These are phyloP conservation scores for Corbicula japonica DNA, from an alignment of 2,888 invertebrate genomes.

Conservation along the genomic window DNA sequence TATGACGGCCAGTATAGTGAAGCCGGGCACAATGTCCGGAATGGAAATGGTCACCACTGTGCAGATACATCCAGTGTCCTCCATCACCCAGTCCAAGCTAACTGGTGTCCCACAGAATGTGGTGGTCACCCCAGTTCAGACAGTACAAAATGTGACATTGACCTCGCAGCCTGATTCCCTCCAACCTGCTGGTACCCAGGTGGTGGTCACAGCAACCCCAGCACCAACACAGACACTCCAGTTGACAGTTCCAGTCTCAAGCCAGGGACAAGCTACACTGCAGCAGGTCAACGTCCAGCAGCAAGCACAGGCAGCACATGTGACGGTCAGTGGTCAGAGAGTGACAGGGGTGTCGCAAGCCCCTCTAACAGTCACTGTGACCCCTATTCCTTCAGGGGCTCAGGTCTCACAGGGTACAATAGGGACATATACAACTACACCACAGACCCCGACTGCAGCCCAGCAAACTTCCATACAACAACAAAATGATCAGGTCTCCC, in stretches of 20 bases:
- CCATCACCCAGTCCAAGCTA: conserved; percentile 67
- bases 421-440: conserved; percentile 43
- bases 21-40: conserved; percentile 66
- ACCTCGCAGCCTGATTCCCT: conserved; percentile 44
- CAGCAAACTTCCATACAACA: conserved; percentile 56
- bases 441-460: conserved; percentile 50
- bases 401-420: conserved; percentile 32
- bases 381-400: conserved; percentile 54
- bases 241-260: conserved; percentile 56
- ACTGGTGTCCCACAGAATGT: conserved; percentile 70
- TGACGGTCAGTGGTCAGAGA: conserved; percentile 58
- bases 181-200: conserved; percentile 50
- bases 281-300: conserved; percentile 54
- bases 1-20: conserved; percentile 67
- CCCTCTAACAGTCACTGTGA: conserved; percentile 62
- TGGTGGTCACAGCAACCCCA: conserved; percentile 56
- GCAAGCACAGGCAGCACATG: conserved; percentile 52
- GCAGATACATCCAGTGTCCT: conserved; percentile 72
- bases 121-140: conserved; percentile 67
- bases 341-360: conserved; percentile 35
- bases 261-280: conserved; percentile 40
- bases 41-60: conserved; percentile 64
- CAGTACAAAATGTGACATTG: conserved; percentile 56
- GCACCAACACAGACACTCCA: conserved; percentile 59
- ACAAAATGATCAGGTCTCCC: conserved; percentile 47